phyloP scores from a whole-genome alignment of 2,888 invertebrate species.

The Hofmannophila pseudospretella region DNA sequence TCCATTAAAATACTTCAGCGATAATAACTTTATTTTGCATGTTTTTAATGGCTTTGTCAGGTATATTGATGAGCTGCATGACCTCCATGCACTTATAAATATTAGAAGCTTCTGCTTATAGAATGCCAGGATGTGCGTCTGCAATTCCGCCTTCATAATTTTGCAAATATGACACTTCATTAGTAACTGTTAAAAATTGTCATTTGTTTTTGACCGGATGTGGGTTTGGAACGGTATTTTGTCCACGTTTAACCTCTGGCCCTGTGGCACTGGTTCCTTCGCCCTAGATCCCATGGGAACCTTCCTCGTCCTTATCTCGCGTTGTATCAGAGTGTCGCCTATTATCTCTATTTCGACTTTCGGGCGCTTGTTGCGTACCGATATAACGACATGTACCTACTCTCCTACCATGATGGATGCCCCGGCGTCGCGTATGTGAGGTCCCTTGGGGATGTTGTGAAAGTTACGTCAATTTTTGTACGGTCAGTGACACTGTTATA shows the following conservation, averaged over 20 bases:
- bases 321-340: conserved; percentile 74
- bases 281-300: conserved; percentile 66
- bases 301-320: conserved; percentile 59
- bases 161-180: too few relatives aligned
- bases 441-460: conserved; percentile 21
- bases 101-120: conserved; percentile 17
- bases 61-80: conserved; percentile 29
- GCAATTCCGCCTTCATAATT: too few relatives aligned
- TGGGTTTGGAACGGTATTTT: conserved; percentile 38
- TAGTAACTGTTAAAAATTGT: conserved; percentile 2
- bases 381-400: conserved; percentile 56
- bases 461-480: conserved; percentile 13
- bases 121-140: too few relatives aligned
- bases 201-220: conserved; percentile 26
- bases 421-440: conserved; percentile 27
- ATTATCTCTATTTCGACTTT: conserved; percentile 72
- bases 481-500: conserved; percentile 2
- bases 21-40: conserved; percentile 34
- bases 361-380: conserved; percentile 64
- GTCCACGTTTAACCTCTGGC: conserved; percentile 61
- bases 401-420: conserved; percentile 72
- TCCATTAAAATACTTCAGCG: conserved; percentile 22
- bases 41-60: conserved; percentile 35
- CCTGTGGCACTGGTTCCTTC: conserved; percentile 36
- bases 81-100: conserved; percentile 29